A percentile compares a stretch with the other conserved stretches of the same genome.
These are phyloP conservation scores for Albula glossodonta DNA, from an alignment of 2,113 vertebrate species.

Conservation along the genomic window DNA sequence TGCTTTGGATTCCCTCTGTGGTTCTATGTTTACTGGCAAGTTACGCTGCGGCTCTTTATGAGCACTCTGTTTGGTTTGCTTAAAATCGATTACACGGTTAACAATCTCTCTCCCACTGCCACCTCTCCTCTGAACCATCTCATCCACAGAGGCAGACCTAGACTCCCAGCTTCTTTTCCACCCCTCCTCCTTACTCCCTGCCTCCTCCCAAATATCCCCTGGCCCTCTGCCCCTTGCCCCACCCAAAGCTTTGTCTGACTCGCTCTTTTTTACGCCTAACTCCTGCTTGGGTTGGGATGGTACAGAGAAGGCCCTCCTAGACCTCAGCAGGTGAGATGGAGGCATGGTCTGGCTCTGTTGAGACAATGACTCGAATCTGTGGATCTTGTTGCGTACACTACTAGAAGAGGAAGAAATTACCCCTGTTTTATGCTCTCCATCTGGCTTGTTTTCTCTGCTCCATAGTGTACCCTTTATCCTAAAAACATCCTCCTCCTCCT, in stretches of 20 bases:
- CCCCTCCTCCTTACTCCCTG: not conserved
- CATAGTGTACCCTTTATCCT: constrained; percentile 16
- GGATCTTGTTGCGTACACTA: constrained; percentile 71
- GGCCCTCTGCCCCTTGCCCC: constrained; percentile 24
- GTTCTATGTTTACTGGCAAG: constrained; percentile 14
- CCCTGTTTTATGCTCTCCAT: constrained; percentile 8
- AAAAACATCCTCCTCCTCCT: not conserved
- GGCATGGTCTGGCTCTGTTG: constrained; percentile 43
- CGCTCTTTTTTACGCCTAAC: constrained; percentile 31
- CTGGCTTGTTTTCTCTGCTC: constrained; percentile 24
- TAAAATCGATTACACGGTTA: not conserved
- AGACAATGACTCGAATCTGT: constrained; percentile 68
- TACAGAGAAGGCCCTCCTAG: constrained; percentile 56
- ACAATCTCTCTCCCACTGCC: constrained; percentile 11
- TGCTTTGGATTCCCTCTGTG: not conserved
- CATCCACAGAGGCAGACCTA: constrained; percentile 48
- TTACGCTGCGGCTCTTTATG: not conserved
- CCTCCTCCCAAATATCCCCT: not conserved
- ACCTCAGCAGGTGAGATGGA: constrained; percentile 15
- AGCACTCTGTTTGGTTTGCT: not conserved
- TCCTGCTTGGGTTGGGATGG: constrained; percentile 36
- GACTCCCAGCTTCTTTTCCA: constrained; percentile 12
- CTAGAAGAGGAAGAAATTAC: constrained; percentile 19
- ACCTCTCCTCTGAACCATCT: constrained; percentile 26
- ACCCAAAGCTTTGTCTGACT: constrained; percentile 38